Base-by-base conservation (phyloP, 2,113 vertebrate genomes). In the Gallinago jamesoni region DNA sequence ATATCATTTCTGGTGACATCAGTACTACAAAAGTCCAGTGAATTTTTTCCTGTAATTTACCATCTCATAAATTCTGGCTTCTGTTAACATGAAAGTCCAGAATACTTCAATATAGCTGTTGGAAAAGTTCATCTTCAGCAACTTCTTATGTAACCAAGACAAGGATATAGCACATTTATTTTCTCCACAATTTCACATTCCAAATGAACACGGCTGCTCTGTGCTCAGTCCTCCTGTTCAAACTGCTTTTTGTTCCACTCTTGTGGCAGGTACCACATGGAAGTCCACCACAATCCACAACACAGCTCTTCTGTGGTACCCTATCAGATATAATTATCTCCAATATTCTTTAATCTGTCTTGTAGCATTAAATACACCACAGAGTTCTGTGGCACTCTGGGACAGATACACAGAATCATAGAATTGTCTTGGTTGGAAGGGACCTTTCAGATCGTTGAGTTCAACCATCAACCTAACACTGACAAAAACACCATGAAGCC, bases 211-310 rank as follows among this genome's bases (percentile, higher is more conserved):
- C 28, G 0, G 0, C 0, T 53, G 47, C 64, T 43, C 37, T 28
- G 21, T 18, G 39, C 23, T 41, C 35, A 17, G 22, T 5, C 13
- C 25, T 27, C 56, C 62, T 12, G 33, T n/a, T 55, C 45, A 47
- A 24, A 15, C 12, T 10, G 8, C 11, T 2, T 41, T 57, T 27
- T 45, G 28, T 25, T 75, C 48, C 12, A 1, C 22, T 7, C 56
- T 28, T 63, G 31, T n/a, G 52, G 47, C 25, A 47, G 50, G 23
- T 33, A 55, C 9, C 27, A 39, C 17, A 28, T 1, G 1, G 6
- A 76, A 45, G 23, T 27, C 31, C 59, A 77, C 33, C 21, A 6
- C 1, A 3, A 30, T 2, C 56, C 56, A 59, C 0, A 0, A 9
- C 45, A 23, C n/a, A 33, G 33, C 12, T 53, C 73, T 67, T 59